phyloP scores from a whole-genome alignment of 2,797 vertebrate genomes.

The Microctenopoma stevenorrisi region DNA sequence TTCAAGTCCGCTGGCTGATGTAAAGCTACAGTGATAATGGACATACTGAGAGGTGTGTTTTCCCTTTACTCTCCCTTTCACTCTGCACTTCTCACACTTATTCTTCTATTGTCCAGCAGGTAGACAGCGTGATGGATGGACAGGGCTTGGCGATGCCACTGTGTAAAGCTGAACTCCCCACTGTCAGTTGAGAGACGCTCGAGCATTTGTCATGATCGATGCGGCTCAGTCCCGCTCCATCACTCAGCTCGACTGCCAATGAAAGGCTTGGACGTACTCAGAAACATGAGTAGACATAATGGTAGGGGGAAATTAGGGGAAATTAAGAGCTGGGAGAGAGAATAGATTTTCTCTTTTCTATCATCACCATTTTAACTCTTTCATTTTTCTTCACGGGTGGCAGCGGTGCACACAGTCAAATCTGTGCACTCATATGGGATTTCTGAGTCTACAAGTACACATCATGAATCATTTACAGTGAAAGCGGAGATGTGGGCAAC shows the following conservation, averaged over 20 bases:
- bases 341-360: constrained; percentile 66
- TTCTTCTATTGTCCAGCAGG: constrained; percentile 66
- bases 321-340: constrained; percentile 46
- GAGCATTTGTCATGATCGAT: constrained; percentile 72
- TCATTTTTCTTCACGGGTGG: constrained; percentile 71
- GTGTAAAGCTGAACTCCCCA: constrained; percentile 40
- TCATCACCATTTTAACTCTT: constrained; percentile 63
- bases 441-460: constrained; percentile 67
- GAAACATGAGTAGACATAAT: constrained; percentile 72
- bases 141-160: constrained; percentile 35
- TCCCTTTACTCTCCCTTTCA: constrained; percentile 23
- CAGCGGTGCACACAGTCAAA: constrained; percentile 56
- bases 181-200: constrained; percentile 60
- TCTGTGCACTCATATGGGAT: constrained; percentile 59
- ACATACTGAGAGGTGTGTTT: constrained; percentile 64
- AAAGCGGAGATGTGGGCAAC: constrained; percentile 77
- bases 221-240: constrained; percentile 64
- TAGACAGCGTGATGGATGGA: constrained; percentile 73
- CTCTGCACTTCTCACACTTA: constrained; percentile 52
- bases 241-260: constrained; percentile 66
- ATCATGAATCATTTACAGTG: constrained; percentile 82
- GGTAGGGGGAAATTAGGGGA: constrained; percentile 58
- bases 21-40: constrained; percentile 62
- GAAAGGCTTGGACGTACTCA: constrained; percentile 67
- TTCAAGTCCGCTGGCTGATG: constrained; percentile 45